phyloP scores from a whole-genome alignment of 2,888 invertebrate species.

The Diaperis boleti region DNA sequence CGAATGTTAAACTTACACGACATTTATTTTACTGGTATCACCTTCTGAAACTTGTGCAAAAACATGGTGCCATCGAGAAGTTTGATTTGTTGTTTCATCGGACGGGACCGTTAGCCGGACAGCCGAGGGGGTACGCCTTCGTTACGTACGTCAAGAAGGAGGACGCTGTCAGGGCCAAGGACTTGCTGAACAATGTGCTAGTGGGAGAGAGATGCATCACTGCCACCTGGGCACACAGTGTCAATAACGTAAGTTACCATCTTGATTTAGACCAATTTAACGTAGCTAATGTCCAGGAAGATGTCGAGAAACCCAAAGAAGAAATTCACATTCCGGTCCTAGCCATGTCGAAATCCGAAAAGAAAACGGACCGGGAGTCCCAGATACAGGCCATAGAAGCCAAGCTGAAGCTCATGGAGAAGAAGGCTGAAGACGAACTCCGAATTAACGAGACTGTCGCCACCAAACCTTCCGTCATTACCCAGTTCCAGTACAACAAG shows the following conservation, averaged over 20 bases:
- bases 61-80: conserved; percentile 93
- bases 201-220: conserved; percentile 81
- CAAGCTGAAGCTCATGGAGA: conserved; percentile 84
- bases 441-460: conserved; percentile 79
- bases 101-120: conserved; percentile 87
- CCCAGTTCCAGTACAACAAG: conserved; percentile 75
- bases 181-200: conserved; percentile 78
- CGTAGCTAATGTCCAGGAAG: conserved; percentile 73
- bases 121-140: conserved; percentile 94
- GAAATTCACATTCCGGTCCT: conserved; percentile 83
- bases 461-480: conserved; percentile 75
- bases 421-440: conserved; percentile 73
- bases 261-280: conserved; percentile 4
- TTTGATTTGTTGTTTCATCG: conserved; percentile 96
- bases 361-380: conserved; percentile 80
- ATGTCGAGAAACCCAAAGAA: conserved; percentile 80
- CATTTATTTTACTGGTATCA: conserved; percentile 82
- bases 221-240: conserved; percentile 85
- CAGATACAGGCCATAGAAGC: conserved; percentile 91
- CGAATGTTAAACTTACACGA: conserved; percentile 47
- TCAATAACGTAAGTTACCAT: conserved; percentile 71
- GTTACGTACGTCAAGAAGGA: conserved; percentile 79
- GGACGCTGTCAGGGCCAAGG: conserved; percentile 80
- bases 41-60: conserved; percentile 95
- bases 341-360: conserved; percentile 72